Evolutionary conservation across 64 coral and sea anemone species (phyloP).

Genomic region (Hydrozoanthus tunicans): DNA sequence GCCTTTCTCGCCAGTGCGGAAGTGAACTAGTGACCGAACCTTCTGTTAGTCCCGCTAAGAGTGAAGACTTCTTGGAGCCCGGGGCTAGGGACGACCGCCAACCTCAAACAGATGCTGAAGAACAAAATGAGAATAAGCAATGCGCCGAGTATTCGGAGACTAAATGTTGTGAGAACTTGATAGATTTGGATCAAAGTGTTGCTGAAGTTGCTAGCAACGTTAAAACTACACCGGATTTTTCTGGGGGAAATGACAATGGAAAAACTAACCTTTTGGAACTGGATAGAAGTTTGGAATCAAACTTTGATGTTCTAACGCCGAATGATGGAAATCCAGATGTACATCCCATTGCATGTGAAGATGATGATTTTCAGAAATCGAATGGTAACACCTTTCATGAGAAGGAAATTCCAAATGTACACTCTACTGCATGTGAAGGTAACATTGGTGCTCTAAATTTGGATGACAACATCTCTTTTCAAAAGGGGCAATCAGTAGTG

Average conservation of each 20-base stretch:
- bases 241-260: not conserved
- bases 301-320: not conserved
- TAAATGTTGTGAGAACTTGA: not conserved
- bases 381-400: too few species aligned
- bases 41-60: not conserved
- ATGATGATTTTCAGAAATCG: too few species aligned
- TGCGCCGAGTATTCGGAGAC: not conserved
- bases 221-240: not conserved
- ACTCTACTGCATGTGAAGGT: not conserved
- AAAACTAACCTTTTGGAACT: not conserved
- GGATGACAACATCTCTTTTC: not conserved
- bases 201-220: not conserved
- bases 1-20: constrained; percentile 36
- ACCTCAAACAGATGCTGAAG: not conserved
- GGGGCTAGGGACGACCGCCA: not conserved
- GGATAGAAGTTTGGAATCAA: not conserved
- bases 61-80: not conserved
- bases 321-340: not conserved
- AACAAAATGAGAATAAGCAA: not conserved
- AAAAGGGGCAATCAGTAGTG: not conserved
- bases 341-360: too few species aligned
- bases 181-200: not conserved
- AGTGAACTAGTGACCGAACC: constrained; percentile 28
- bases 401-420: too few species aligned
- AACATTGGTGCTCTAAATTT: not conserved